Percentiles rank a stretch among this genome's conserved stretches.
phyloP scores from a whole-genome alignment of 2,113 vertebrate species.

The Cynoglossus semilaevis region DNA sequence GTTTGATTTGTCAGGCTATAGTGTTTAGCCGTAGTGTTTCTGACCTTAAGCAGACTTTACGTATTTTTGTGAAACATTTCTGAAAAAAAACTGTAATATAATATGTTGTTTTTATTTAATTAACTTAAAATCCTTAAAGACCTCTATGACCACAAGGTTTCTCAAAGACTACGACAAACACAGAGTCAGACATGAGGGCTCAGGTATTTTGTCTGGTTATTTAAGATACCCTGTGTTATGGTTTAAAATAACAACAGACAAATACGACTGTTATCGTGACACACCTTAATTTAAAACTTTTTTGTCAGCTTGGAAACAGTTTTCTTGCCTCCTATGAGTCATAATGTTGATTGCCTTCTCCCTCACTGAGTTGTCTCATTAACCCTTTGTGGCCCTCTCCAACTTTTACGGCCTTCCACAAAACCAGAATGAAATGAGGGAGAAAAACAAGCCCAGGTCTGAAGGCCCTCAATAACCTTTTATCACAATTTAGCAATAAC shows the following conservation, averaged over 20 bases:
- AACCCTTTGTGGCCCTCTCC: conserved; percentile 70
- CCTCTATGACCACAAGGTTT: conserved; percentile 51
- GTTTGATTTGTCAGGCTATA: conserved; percentile 11
- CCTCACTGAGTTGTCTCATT: conserved; percentile 71
- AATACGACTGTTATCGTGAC: conserved; percentile 58
- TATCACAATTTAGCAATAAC: conserved; percentile 87
- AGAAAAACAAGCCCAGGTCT: conserved; percentile 74
- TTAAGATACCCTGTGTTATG: conserved; percentile 52
- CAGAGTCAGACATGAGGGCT: conserved; percentile 32
- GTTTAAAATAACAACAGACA: conserved; percentile 66
- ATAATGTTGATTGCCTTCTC: conserved; percentile 71
- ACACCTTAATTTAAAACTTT: conserved; percentile 74
- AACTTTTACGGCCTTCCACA: conserved; percentile 67
- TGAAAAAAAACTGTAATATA: conserved; percentile 18
- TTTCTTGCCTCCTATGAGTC: conserved; percentile 71
- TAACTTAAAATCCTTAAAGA: conserved; percentile 26
- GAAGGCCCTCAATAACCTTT: conserved; percentile 81
- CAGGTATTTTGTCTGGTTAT: conserved; percentile 47
- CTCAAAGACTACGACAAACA: conserved; percentile 40
- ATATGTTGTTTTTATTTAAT: conserved; percentile 16
- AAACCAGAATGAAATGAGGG: conserved; percentile 70
- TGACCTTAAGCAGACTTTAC: conserved; percentile 7
- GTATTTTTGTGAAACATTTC: conserved; percentile 14
- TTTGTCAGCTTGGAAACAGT: conserved; percentile 65
- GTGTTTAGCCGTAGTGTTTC: conserved; percentile 1